Evolutionary conservation across 2,113 vertebrate genomes (phyloP), one percentile per base, ranked within the genome.

Genomic region (Brevimyrus niger): DNA sequence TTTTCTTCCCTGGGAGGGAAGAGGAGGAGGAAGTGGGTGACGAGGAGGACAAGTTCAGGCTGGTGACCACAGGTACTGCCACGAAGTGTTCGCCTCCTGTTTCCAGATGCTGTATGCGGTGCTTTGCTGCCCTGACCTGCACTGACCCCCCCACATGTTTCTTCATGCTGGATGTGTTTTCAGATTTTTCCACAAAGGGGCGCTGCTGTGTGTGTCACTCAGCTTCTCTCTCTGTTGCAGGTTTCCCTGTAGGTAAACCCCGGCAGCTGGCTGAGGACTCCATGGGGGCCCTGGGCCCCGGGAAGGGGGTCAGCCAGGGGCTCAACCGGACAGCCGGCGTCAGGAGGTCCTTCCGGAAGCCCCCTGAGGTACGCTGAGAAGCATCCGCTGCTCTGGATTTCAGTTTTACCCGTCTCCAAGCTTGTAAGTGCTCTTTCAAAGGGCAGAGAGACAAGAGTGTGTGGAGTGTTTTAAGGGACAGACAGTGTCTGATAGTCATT

Each of bases 1-100:
- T 99, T 94, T 99, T 99, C 94, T 99, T 99, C 93, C 98, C 98
- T 0, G 98, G 98, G 23, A 96, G 98, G 93, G 99, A 96, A 13
- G 98, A 99, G 91, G 98, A 99, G 92, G 98, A 99, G 89, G 98
- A 99, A 91, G 96, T 98, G 90, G 96, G 97, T 2, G 98, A 99
- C 91, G 98, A 99, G 91, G 98, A 99, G 90, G 98, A 99, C 95
- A 99, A 99, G 88, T 99, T 97, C 89, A 96, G 98, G 95, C 92
- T 99, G 93, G 98, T 99, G 90, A 99, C 98, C 0, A 99, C 98
- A 90, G 98, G 98, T 99, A 90, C 8, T 50, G 2, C 23, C 73
- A 93, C 85, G 50, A 1, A 31, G 15, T 10, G 9, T 23, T 35
- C 8, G 15, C 50, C 50, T 86, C 27, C 42, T 10, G 19, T 84